phyloP scores from a whole-genome alignment of 2,113 vertebrate genomes.

The Ailurus styani region DNA sequence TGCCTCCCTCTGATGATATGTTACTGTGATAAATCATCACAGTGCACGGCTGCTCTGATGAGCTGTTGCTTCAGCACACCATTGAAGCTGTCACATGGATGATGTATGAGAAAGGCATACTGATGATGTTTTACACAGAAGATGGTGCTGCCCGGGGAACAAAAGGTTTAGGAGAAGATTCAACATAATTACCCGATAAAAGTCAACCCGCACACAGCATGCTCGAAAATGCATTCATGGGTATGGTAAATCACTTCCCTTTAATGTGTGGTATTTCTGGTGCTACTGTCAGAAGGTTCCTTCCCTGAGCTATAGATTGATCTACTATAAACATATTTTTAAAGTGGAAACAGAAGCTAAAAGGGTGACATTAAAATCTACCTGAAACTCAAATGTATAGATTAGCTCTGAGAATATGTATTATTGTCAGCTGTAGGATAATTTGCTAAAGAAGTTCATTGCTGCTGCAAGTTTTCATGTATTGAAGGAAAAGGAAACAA shows the following conservation, averaged over 20 bases:
- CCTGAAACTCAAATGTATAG: background rate
- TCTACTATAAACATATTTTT: background rate
- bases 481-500: background rate
- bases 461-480: background rate
- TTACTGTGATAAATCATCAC: conserved; percentile 72
- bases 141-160: conserved; percentile 65
- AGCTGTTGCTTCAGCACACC: conserved; percentile 71
- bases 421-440: background rate
- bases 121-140: conserved; percentile 54
- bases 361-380: conserved; percentile 7
- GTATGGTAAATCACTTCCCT: background rate
- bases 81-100: conserved; percentile 70
- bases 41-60: conserved; percentile 55
- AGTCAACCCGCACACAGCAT: conserved; percentile 35
- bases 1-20: conserved; percentile 59
- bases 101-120: conserved; percentile 72
- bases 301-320: background rate
- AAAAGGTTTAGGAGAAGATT: conserved; percentile 67
- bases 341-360: background rate
- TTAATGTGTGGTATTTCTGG: conserved; percentile 30
- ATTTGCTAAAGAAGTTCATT: background rate
- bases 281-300: background rate
- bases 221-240: conserved; percentile 30
- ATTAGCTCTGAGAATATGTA: background rate
- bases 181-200: conserved; percentile 66